Base-by-base conservation (phyloP, 2,797 vertebrate species). In the Lates japonicus region DNA sequence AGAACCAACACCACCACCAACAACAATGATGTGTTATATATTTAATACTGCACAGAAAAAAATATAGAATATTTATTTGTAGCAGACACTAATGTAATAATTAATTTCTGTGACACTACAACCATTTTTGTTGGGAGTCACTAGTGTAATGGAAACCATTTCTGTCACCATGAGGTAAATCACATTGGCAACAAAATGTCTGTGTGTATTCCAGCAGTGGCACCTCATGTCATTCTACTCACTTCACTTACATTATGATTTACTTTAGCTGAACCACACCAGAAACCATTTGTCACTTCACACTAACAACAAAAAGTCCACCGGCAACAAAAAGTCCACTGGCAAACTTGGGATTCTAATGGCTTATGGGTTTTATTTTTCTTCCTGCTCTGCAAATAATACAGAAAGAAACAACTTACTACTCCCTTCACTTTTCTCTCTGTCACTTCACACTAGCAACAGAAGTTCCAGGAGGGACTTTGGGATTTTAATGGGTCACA, bases 401-500 rank as follows among this genome's bases (percentile, higher is more conserved):
- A 59, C 14, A 68, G 35, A 82, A 84, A 49, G 5, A 54, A 85
- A 68, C 12, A 74, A 48, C 35, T 35, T 19, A 25, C 55, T 57
- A 31, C 54, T 75, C 59, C 48, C 52, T 60, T 44, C 52, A 70
- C 70, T 76, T 29, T 73, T 68, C 73, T 41, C 63, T 63, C 64
- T 86, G 84, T 87, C 87, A 90, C 81, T 83, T 90, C 44, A 51
- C 51, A 78, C 76, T 70, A 80, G 71, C 71, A 82, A 77, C 74
- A 74, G 67, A 81, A 82, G 59, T 82, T 87, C 48, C 49, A 44
- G 33, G 41, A 75, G 67, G 81, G 78, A 82, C 69, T 84, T 70
- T 83, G 25, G 62, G 69, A 74, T 82, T 90, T 90, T 90, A 89
- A 86, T 82, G 76, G 46, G 70, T 87, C 68, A 80, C 57, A 62